These are phyloP conservation scores for Callyntrura guangdongensis DNA, from an alignment of 2,888 invertebrate species.

Conservation along the genomic window DNA sequence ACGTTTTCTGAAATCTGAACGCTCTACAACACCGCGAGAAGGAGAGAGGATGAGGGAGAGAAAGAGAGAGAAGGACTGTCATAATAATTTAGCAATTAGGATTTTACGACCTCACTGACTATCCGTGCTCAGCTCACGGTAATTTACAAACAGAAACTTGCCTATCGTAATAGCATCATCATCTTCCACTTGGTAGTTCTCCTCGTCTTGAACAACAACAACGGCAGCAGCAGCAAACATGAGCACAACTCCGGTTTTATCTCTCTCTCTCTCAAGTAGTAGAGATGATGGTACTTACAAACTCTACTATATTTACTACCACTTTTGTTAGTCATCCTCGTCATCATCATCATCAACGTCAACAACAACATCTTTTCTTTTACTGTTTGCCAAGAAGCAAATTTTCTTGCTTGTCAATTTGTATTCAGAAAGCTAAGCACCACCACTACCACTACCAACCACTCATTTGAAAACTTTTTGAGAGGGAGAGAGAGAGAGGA, in stretches of 20 bases:
- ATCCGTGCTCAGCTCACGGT: conserved; percentile 77
- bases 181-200: conserved; percentile 18
- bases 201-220: conserved; percentile 6
- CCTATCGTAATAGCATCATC: conserved; percentile 64
- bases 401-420: conserved; percentile 75
- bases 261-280: neutral
- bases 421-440: conserved; percentile 69
- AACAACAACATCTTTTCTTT: conserved; percentile 45
- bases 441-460: conserved; percentile 32
- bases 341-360: conserved; percentile 22
- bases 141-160: conserved; percentile 78
- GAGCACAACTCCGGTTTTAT: conserved; percentile 48
- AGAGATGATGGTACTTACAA: neutral
- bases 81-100: conserved; percentile 81
- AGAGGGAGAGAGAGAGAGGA: conserved; percentile 53
- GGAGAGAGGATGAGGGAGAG: conserved; percentile 10
- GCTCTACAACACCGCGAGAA: neutral
- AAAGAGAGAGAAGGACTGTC: conserved; percentile 67
- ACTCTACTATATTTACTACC: conserved; percentile 34
- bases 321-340: conserved; percentile 55
- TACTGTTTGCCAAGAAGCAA: conserved; percentile 56
- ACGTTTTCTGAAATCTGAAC: conserved; percentile 31
- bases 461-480: conserved; percentile 62
- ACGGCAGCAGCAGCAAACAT: conserved; percentile 33
- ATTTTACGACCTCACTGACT: conserved; percentile 80